A percentile compares a stretch with the other conserved stretches of the same genome.
phyloP scores from a whole-genome alignment of 2,797 vertebrate genomes.

The Lacerta viridis region DNA sequence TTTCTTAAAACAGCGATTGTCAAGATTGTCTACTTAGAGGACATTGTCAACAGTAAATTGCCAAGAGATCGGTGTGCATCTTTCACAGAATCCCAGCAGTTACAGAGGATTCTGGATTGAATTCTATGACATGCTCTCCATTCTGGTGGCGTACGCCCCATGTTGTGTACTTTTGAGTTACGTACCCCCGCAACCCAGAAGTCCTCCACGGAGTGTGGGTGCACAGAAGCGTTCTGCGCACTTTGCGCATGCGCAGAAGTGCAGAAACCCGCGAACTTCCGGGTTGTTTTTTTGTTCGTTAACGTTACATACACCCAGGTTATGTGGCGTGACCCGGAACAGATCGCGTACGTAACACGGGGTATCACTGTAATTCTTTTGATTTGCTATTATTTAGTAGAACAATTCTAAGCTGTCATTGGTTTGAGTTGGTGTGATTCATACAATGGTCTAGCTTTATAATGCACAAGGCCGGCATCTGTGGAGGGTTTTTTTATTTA shows the following conservation, averaged over 20 bases:
- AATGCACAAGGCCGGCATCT: neutral
- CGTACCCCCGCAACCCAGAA: too few species aligned
- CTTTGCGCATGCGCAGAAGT: too few species aligned
- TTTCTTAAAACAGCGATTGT: neutral
- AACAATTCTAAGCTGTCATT: neutral
- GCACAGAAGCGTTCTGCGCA: too few species aligned
- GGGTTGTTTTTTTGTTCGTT: too few species aligned
- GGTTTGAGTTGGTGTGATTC: neutral
- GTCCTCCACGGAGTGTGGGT: too few species aligned
- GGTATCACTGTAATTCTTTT: neutral
- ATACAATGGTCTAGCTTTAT: neutral
- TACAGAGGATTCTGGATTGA: neutral
- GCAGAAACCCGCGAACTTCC: too few species aligned
- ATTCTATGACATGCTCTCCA: neutral
- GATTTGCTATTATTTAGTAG: neutral
- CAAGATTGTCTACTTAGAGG: neutral
- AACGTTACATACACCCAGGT: too few species aligned
- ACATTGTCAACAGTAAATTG: neutral
- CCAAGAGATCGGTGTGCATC: neutral
- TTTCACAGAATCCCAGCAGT: neutral
- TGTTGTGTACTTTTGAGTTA: too few species aligned
- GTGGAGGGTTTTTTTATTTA: neutral
- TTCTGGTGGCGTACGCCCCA: neutral
- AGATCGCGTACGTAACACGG: too few species aligned
- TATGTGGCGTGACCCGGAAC: too few species aligned